Conservation (phyloP, 30 jellyfish, hydroid and myxozoan genomes). For the Morbakka virulenta region DNA sequence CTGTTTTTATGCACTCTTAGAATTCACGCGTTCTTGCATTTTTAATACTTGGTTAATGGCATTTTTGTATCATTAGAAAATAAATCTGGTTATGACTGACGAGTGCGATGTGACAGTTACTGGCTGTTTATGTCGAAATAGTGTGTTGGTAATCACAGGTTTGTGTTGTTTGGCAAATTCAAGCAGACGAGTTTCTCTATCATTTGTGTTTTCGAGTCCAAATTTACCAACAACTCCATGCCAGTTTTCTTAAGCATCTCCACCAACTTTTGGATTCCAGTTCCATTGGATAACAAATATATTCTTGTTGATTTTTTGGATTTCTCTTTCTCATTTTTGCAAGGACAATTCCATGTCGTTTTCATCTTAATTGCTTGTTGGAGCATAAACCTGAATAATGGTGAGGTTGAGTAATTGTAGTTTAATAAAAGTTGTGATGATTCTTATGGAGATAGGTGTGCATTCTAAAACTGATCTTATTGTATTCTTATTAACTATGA, state of each 20-base stretch:
- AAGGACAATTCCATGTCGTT: constrained; percentile 1
- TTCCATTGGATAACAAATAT: constrained; percentile 5
- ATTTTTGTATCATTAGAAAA: not conserved
- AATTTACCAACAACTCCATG: constrained; percentile 26
- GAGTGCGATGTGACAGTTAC: constrained; percentile 5
- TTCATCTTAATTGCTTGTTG: constrained; percentile 1
- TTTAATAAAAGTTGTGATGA: not conserved
- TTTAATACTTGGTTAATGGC: constrained; percentile 1
- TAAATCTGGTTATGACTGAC: constrained; percentile 23
- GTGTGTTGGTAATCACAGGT: constrained; percentile 17
- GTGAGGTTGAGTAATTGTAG: not conserved
- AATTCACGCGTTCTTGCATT: not conserved
- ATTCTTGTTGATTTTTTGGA: not conserved
- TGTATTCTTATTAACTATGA: too few species aligned
- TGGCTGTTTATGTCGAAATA: not conserved
- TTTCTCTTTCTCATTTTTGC: not conserved
- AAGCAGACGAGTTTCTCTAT: constrained; percentile 8
- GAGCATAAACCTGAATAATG: too few species aligned
- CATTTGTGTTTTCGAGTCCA: constrained; percentile 31
- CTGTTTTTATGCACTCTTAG: constrained; percentile 12
- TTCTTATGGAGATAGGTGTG: constrained; percentile 2
- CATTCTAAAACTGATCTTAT: constrained; percentile 20
- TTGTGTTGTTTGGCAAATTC: constrained; percentile 1
- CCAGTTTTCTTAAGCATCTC: constrained; percentile 31
- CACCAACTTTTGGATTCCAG: constrained; percentile 36